These are phyloP conservation scores for Emydura subglobosa DNA, from an alignment of 2,113 vertebrate genomes.

Conservation along the genomic window DNA sequence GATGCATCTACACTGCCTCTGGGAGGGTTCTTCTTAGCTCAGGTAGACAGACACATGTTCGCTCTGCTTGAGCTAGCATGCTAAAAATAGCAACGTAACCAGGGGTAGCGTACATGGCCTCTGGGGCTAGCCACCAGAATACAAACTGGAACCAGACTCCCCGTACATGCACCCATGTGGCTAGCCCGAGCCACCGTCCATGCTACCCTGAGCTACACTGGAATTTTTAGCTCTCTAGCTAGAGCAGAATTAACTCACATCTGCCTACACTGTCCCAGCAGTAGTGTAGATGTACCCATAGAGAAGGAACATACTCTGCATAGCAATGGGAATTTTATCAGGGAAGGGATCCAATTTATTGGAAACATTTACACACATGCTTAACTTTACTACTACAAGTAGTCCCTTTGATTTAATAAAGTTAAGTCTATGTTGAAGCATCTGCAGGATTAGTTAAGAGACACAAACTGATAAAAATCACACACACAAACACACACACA, in stretches of 20 bases:
- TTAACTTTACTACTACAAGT: not conserved
- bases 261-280: not conserved
- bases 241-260: not conserved
- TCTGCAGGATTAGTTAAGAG: not conserved
- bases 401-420: not conserved
- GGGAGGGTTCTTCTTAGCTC: not conserved
- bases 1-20: not conserved
- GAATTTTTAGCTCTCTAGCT: not conserved
- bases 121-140: not conserved
- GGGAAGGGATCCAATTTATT: not conserved
- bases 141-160: not conserved
- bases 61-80: not conserved
- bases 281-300: too few relatives aligned
- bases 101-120: not conserved
- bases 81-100: not conserved
- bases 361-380: not conserved
- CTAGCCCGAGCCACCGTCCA: not conserved
- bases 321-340: not conserved
- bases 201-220: not conserved
- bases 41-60: not conserved
- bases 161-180: not conserved
- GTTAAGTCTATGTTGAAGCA: not conserved
- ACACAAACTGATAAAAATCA: not conserved
- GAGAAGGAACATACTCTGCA: not conserved
- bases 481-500: accelerated